These are phyloP conservation scores for Pachymerium ferrugineum DNA, from an alignment of 2,888 invertebrate genomes.

Conservation along the genomic window DNA sequence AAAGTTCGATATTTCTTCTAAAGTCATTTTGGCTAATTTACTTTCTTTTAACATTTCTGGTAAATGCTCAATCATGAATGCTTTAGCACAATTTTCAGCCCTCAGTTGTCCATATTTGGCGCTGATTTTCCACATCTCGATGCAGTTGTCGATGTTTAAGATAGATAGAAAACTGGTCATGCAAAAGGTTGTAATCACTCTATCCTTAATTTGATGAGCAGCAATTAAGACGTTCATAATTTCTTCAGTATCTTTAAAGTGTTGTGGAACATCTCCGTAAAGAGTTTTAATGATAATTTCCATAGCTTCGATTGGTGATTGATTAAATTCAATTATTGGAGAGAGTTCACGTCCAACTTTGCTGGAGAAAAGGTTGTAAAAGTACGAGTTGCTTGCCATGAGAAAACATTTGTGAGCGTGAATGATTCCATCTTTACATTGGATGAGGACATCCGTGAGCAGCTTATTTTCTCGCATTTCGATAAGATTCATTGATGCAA, in stretches of 20 bases:
- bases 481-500: background rate
- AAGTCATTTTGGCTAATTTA: background rate
- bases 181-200: background rate
- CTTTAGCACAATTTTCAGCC: background rate
- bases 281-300: background rate
- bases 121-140: background rate
- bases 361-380: background rate
- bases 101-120: background rate
- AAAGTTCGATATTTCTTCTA: background rate
- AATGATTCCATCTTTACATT: background rate
- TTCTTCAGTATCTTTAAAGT: background rate
- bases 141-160: background rate
- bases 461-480: background rate
- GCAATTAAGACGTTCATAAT: background rate
- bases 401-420: background rate
- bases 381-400: background rate
- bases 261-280: background rate
- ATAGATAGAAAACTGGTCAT: background rate
- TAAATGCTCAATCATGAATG: background rate
- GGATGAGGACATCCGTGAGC: background rate
- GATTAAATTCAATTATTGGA: background rate
- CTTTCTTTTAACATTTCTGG: background rate
- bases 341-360: background rate
- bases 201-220: background rate
- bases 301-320: background rate